phyloP scores from a whole-genome alignment of 2,888 invertebrate genomes.

The Rambutsinella grinnellia region DNA sequence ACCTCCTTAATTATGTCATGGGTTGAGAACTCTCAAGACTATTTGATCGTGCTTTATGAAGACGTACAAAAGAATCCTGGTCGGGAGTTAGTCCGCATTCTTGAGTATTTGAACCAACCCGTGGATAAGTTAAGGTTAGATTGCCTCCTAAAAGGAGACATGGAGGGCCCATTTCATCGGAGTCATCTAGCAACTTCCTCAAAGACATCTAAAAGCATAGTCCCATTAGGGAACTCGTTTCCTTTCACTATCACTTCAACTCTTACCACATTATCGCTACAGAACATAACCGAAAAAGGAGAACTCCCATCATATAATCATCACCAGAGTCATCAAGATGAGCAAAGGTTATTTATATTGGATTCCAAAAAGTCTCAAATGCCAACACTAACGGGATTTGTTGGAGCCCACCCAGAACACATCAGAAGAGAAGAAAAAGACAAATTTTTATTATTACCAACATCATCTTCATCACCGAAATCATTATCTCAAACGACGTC shows the following conservation, averaged over 20 bases:
- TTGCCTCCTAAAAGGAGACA: constrained; percentile 65
- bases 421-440: constrained; percentile 41
- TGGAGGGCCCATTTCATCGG: constrained; percentile 67
- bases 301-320: constrained; percentile 26
- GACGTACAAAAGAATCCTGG: constrained; percentile 67
- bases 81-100: constrained; percentile 64
- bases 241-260: constrained; percentile 8
- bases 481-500: constrained; percentile 27
- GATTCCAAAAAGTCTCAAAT: constrained; percentile 53
- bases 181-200: constrained; percentile 9
- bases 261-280: constrained; percentile 35
- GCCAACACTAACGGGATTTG: constrained; percentile 9
- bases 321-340: constrained; percentile 31
- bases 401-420: constrained; percentile 10
- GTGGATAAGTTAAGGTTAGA: constrained; percentile 66
- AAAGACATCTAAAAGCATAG: no score
- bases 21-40: constrained; percentile 64
- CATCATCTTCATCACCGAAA: constrained; percentile 15
- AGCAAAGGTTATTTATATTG: constrained; percentile 38
- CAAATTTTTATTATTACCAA: constrained; percentile 45
- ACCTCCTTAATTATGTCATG: constrained; percentile 62
- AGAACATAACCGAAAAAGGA: constrained; percentile 34
- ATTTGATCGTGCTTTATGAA: constrained; percentile 68
- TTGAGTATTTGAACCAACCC: constrained; percentile 66
- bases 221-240: constrained; percentile 50